Conservation (phyloP, 2,113 vertebrate species). For the Oncorhynchus mykiss region DNA sequence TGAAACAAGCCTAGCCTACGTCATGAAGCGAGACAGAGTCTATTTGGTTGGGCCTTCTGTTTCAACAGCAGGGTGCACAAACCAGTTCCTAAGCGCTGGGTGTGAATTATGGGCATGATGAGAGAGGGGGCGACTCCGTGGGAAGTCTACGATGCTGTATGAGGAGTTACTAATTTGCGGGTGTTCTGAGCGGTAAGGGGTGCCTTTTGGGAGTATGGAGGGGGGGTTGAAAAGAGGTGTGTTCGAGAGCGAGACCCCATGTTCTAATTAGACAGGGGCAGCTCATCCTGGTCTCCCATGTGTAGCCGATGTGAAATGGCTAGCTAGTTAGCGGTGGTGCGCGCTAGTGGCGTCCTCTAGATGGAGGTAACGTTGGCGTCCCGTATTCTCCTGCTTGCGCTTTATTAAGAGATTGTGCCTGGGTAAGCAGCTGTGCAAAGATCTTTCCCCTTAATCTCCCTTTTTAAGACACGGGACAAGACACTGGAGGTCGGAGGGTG, state of each 20-base stretch:
- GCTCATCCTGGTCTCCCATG: slow-evolving; percentile 4
- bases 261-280: slow-evolving; percentile 19
- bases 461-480: slow-evolving; percentile 40
- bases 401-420: slow-evolving; percentile 46
- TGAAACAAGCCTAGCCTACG: slow-evolving; percentile 27
- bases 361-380: slow-evolving; percentile 3
- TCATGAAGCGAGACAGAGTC: slow-evolving; percentile 45
- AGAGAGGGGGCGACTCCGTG: slow-evolving; percentile 19
- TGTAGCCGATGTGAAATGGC: no score
- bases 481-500: slow-evolving; percentile 1
- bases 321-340: no score
- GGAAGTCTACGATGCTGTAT: slow-evolving; percentile 7
- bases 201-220: not conserved
- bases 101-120: slow-evolving; percentile 25
- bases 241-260: slow-evolving; percentile 9
- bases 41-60: slow-evolving; percentile 49
- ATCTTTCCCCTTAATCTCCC: slow-evolving; percentile 56
- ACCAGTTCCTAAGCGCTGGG: slow-evolving; percentile 44
- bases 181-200: not conserved
- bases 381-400: slow-evolving; percentile 21
- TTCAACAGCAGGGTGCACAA: slow-evolving; percentile 46
- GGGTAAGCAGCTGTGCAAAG: slow-evolving; percentile 59
- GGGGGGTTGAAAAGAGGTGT: slow-evolving; percentile 4
- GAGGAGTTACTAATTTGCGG: not conserved
- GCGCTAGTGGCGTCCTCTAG: no score